Evolutionary conservation across 2,888 invertebrate species (phyloP), one percentile per base, ranked within the genome.

Genomic region (Salticus scenicus): DNA sequence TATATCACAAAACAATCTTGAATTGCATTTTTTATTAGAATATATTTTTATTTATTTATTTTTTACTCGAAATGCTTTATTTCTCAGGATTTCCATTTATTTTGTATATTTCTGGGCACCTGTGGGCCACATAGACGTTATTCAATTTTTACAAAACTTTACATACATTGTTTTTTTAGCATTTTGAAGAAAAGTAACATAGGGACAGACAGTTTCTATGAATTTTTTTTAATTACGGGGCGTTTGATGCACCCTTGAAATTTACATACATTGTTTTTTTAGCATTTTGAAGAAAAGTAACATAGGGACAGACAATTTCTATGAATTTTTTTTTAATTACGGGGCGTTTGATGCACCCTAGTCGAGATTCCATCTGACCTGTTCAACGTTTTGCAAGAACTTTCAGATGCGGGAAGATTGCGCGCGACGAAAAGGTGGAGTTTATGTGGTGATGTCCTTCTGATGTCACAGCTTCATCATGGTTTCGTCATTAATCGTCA

Each of bases 201-300:
- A 70, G 70, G 33, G n/a, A 33, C 37, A 70, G 41, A 70, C 37
- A 10, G 37, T 41, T 41, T 42, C 41, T 17, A 37, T 12, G 12
- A 27, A 70, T 1, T 70, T 41, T 33, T 31, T 37, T 20, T n/a
- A 70, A 70, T 24, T 12, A 70, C 37, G n/a, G 33, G 70, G 70
- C 2, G 24, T 37, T 24, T 70, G 70, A 37, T 70, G 33, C 33
- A 70, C 70, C 37, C 10, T 70, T n/a, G n/a, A n/a, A 70, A 42
- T 33, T n/a, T 37, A 37, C 37, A 37, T 37, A 37, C 37, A 7
- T 37, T 10, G 4, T 37, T 37, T 37, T 37, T 10, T 37, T 7
- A 37, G 10, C 37, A 37, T 33, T 27, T 70, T 14, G 70, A 70
- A 70, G 20, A 37, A 70, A 42, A 41, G 24, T 70, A 70, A 27